These are phyloP conservation scores for Diacarnus erythraeanus DNA, from an alignment of 37 sponge, comb jelly and placozoan genomes.

Conservation along the genomic window DNA sequence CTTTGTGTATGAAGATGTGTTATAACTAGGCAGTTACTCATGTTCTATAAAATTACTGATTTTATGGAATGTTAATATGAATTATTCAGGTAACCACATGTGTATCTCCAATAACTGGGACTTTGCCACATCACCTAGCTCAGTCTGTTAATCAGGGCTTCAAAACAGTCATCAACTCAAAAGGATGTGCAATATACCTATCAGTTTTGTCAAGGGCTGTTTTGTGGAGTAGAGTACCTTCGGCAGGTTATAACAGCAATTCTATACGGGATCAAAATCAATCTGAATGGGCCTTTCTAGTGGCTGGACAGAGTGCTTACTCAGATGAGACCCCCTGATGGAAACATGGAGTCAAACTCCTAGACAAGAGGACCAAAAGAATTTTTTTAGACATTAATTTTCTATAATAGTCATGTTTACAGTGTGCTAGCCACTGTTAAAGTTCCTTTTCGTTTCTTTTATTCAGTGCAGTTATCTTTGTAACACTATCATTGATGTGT, in stretches of 20 bases:
- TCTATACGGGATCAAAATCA: conserved; percentile 93
- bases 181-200: conserved; percentile 89
- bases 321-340: conserved; percentile 79
- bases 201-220: conserved; percentile 98
- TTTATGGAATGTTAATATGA: too few species aligned
- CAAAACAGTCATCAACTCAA: conserved; percentile 89
- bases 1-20: too few species aligned
- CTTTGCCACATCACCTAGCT: conserved; percentile 82
- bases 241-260: conserved; percentile 90
- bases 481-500: too few species aligned
- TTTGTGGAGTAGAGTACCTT: conserved; percentile 94
- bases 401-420: too few species aligned
- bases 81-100: conserved; percentile 67
- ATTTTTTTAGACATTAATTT: too few species aligned
- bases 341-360: conserved; percentile 7
- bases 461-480: too few species aligned
- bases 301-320: conserved; percentile 94
- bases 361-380: too few species aligned
- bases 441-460: too few species aligned
- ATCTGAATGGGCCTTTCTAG: conserved; percentile 91
- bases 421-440: too few species aligned
- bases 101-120: conserved; percentile 81
- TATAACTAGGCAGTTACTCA: too few species aligned
- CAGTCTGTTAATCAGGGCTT: conserved; percentile 82
- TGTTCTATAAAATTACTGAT: too few species aligned